Percentiles rank a stretch among this genome's conserved stretches.
phyloP scores from a whole-genome alignment of 64 coral and sea anemone genomes.

The Anthopleura sola region DNA sequence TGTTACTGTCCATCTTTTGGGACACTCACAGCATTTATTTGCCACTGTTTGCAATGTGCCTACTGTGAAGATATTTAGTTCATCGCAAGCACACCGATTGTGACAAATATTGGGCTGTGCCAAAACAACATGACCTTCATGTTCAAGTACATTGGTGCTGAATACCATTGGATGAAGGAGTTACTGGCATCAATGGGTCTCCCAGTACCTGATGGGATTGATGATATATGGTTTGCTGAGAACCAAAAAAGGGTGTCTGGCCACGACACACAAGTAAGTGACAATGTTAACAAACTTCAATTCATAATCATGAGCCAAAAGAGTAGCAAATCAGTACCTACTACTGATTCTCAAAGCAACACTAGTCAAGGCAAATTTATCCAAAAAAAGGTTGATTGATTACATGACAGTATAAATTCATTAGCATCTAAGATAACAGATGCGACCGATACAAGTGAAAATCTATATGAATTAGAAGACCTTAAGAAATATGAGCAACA shows the following conservation, averaged over 20 bases:
- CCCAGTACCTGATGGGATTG: constrained; percentile 25
- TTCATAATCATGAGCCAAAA: background rate
- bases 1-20: constrained; percentile 13
- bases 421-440: background rate
- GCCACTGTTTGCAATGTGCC: constrained; percentile 3
- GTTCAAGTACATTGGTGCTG: too few species aligned
- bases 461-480: constrained; percentile 33
- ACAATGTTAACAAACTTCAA: too few species aligned
- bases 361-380: constrained; percentile 3
- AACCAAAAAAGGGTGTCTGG: background rate
- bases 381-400: background rate
- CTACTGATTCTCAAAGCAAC: constrained; percentile 23
- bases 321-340: background rate
- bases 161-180: constrained; percentile 30
- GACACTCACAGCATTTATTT: background rate
- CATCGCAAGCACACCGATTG: too few species aligned
- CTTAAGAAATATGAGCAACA: background rate
- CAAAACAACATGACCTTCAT: constrained; percentile 22
- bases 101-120: background rate
- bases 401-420: background rate
- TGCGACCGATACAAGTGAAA: background rate
- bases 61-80: constrained; percentile 27
- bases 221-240: constrained; percentile 16
- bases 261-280: background rate
- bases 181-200: background rate